These are phyloP conservation scores for Melanotaenia boesemani DNA, from an alignment of 2,797 vertebrate genomes.

Conservation along the genomic window DNA sequence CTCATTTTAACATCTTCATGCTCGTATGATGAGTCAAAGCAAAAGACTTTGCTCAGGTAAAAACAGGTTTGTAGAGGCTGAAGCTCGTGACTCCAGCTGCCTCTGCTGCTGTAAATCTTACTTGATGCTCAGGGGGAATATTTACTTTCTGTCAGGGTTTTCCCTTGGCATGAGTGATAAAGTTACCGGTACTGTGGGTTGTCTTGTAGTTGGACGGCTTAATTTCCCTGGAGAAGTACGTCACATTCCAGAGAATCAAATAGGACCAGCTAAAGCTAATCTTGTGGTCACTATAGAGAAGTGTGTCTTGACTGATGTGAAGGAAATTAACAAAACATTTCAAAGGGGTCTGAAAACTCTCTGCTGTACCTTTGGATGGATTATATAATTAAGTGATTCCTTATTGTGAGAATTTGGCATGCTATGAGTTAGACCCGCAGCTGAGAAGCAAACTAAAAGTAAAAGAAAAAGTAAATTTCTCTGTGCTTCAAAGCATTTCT, in stretches of 20 bases:
- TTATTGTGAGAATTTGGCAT: too few species aligned
- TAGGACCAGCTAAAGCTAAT: background rate
- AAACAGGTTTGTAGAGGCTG: conserved; percentile 2
- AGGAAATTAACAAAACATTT: background rate
- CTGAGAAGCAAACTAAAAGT: too few species aligned
- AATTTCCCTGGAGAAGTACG: background rate
- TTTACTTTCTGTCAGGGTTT: conserved; percentile 27
- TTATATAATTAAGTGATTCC: too few species aligned
- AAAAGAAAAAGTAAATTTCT: too few species aligned
- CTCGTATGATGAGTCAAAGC: background rate
- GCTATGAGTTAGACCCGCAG: too few species aligned
- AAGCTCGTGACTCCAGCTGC: conserved; percentile 4
- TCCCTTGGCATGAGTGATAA: conserved; percentile 4
- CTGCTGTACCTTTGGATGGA: background rate
- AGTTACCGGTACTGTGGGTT: background rate
- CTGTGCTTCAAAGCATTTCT: too few species aligned
- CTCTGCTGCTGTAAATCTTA: conserved; percentile 35
- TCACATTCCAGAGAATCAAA: background rate
- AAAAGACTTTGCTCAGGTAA: background rate
- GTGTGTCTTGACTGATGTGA: background rate
- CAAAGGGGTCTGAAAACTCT: background rate
- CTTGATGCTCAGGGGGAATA: conserved; percentile 21
- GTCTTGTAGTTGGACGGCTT: background rate
- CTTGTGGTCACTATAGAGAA: background rate
- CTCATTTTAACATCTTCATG: background rate